phyloP scores from a whole-genome alignment of 1,140 invertebrate genomes.

The Drosophila insularis region DNA sequence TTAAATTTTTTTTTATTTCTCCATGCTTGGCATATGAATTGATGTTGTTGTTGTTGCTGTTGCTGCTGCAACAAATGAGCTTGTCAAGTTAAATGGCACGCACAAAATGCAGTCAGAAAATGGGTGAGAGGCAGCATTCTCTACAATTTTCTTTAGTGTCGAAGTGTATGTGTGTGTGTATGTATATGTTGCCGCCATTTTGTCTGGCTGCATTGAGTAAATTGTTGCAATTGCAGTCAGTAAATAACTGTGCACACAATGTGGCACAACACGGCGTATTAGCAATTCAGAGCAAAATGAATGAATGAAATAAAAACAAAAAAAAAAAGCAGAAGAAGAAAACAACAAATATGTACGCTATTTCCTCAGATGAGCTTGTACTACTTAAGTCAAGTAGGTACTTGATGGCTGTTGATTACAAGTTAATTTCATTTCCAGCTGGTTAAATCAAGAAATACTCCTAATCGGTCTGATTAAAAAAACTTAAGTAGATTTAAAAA shows the following conservation, averaged over 20 bases:
- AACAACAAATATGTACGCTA: not conserved
- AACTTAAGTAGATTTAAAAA: not conserved
- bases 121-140: slow-evolving; percentile 30
- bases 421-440: not conserved
- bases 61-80: slow-evolving; percentile 64
- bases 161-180: slow-evolving; percentile 18
- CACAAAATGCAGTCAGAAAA: slow-evolving; percentile 60
- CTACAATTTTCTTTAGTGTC: not conserved
- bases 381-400: not conserved
- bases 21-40: slow-evolving; percentile 55
- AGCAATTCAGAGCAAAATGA: slow-evolving; percentile 50
- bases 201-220: slow-evolving; percentile 65
- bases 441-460: not conserved
- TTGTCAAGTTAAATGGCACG: slow-evolving; percentile 75
- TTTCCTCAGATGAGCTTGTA: not conserved
- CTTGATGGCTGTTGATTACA: not conserved
- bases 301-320: not conserved
- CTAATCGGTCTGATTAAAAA: not conserved
- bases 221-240: slow-evolving; percentile 63
- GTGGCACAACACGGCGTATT: slow-evolving; percentile 72
- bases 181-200: slow-evolving; percentile 63
- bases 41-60: slow-evolving; percentile 25
- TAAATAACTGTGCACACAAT: slow-evolving; percentile 55
- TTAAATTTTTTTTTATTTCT: slow-evolving; percentile 59
- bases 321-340: not conserved